Evolutionary conservation across 2,888 invertebrate species (phyloP).

Genomic region (Agonopterix heracliana): DNA sequence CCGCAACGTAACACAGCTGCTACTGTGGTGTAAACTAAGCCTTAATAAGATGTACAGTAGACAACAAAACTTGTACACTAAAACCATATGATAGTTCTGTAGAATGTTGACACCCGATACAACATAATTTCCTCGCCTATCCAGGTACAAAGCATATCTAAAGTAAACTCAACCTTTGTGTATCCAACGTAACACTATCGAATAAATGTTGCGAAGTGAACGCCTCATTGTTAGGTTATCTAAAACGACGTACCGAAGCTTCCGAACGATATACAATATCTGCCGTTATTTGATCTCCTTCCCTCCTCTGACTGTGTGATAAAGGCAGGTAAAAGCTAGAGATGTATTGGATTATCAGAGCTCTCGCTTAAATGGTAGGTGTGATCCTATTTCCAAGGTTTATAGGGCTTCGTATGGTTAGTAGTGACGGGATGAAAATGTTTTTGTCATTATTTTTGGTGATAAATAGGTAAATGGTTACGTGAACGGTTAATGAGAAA

Average conservation of each 20-base stretch:
- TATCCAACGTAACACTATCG: slow-evolving; percentile 33
- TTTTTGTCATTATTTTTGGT: not conserved
- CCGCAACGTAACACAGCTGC: too few relatives aligned
- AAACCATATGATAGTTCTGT: too few relatives aligned
- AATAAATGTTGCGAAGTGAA: slow-evolving; percentile 55
- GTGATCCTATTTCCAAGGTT: slow-evolving; percentile 11
- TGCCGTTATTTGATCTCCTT: slow-evolving; percentile 42
- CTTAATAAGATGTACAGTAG: too few relatives aligned
- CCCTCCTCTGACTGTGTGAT: slow-evolving; percentile 8
- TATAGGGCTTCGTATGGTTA: slow-evolving; percentile 7
- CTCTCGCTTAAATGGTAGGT: slow-evolving; percentile 27
- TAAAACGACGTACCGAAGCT: slow-evolving; percentile 34
- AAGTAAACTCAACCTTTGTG: not conserved
- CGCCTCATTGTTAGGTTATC: slow-evolving; percentile 63
- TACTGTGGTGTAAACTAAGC: too few relatives aligned
- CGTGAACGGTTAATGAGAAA: not conserved
- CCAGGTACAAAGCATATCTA: not conserved
- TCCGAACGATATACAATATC: slow-evolving; percentile 37
- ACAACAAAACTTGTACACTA: too few relatives aligned
- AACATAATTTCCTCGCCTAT: too few relatives aligned
- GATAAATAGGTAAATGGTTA: not conserved
- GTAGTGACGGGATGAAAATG: slow-evolving; percentile 1
- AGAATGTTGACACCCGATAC: too few relatives aligned
- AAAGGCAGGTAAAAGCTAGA: slow-evolving; percentile 16
- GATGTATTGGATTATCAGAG: slow-evolving; percentile 29